Conservation (phyloP, 2,888 invertebrate species). For the Melangyna quadrimaculata region DNA sequence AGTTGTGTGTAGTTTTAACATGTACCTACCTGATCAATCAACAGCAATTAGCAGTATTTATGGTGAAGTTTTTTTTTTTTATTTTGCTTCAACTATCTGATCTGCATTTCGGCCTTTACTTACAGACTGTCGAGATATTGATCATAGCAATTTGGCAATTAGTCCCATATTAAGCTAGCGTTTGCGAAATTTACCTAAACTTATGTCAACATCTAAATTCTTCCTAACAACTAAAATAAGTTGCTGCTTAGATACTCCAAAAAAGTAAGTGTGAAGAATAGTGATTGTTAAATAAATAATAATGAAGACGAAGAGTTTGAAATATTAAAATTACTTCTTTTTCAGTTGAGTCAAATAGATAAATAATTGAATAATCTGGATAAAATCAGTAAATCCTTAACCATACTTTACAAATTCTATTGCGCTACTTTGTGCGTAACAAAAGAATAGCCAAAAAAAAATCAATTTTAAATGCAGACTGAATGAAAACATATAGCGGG, state of each 20-base stretch:
- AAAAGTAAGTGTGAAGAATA: background rate
- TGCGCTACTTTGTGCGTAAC: background rate
- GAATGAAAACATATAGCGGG: slow-evolving; percentile 34
- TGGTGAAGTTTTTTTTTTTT: slow-evolving; percentile 27
- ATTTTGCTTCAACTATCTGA: slow-evolving; percentile 25
- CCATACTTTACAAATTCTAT: background rate
- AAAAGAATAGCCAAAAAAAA: background rate
- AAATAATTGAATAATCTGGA: background rate
- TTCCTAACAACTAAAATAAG: background rate
- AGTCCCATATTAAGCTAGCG: slow-evolving; percentile 10
- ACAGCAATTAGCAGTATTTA: slow-evolving; percentile 59
- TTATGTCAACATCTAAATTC: background rate
- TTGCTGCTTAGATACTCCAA: background rate
- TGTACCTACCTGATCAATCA: slow-evolving; percentile 54
- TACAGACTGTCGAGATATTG: background rate
- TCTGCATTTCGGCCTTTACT: slow-evolving; percentile 5
- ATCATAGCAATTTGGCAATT: slow-evolving; percentile 13
- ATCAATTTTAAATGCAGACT: slow-evolving; percentile 33
- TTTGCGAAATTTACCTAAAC: slow-evolving; percentile 12
- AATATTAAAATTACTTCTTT: too few relatives aligned
- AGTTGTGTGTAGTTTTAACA: slow-evolving; percentile 36
- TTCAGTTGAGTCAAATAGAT: too few relatives aligned
- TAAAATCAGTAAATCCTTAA: background rate
- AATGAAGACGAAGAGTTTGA: too few relatives aligned
- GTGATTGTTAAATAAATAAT: background rate